Base-by-base conservation (phyloP, 2,888 invertebrate species). In the Amiota communis region DNA sequence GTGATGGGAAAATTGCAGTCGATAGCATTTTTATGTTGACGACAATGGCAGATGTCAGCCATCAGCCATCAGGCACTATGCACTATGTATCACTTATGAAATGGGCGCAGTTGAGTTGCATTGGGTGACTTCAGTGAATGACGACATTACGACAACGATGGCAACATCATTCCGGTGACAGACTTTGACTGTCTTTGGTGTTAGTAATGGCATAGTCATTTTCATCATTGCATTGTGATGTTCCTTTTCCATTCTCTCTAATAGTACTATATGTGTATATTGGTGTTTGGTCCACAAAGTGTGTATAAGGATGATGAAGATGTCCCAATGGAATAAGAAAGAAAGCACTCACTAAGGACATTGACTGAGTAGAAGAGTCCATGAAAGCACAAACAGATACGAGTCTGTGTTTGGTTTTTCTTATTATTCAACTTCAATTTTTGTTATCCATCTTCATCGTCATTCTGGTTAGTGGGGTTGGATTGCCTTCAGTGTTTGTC, bases 1-100 rank as follows among this genome's bases (percentile, higher is more conserved):
- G 67, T 68, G 67, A 68, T 53, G 23, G 23, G 51, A 51, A 59
- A 68, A 53, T 65, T 68, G 67, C 53, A 23, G 53, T 68, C 67
- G 51, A 51, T 20, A 53, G 53, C 67, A 47, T 20, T 68, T 68
- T 68, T 68, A 51, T 51, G 67, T 23, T 68, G 67, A 68, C 67
- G 67, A 51, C 67, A 68, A 53, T 53, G 67, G 53, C 53, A 23
- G 53, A 10, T 68, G 67, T 23, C 67, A 68, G n/a, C 13, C 48
- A 49, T 11, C 51, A 57, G 59, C 59, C 13, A n/a, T n/a, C n/a
- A n/a, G 61, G 1, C 23, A 17, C 13, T 2, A 11, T 4, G 36
- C 36, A 36, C 36, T n/a, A 36, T 36, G 36, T n/a, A 63, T 36
- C n/a, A 63, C 13, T 36, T n/a, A 63, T 23, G 63, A 10, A 63